Evolutionary conservation across 2,797 vertebrate species (phyloP), one percentile per base, ranked within the genome.

Genomic region (Aythya fuligula): DNA sequence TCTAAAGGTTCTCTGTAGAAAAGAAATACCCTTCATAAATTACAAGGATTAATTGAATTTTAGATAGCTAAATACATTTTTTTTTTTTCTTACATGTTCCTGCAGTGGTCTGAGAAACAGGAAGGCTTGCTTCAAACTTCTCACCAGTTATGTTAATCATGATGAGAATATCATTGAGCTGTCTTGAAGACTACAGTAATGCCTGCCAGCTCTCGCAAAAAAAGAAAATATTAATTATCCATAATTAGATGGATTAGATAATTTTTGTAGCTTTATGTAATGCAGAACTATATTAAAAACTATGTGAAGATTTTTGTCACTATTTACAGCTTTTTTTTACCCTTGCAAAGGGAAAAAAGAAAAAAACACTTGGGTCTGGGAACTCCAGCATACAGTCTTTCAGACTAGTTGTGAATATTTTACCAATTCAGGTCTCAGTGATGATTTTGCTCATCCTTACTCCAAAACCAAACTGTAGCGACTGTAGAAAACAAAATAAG

Each of bases 181-280:
- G 45, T 76, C 39, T 94, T 90, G 87, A 91, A 93, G 84, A 71
- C 77, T 73, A 77, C 87, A 87, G 67, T 60, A 61, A 78, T 86
- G 86, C 65, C 74, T 94, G 77, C 87, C 85, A 94, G 85, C 77
- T 88, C 85, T 94, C 67, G 80, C 69, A 16, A 71, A 47, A 45
- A 95, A 85, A 88, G 90, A 90, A 94, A 95, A 94, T 95, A 92
- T 90, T 93, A 90, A 94, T 91, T 95, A 79, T 90, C 85, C 86
- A 78, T 95, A 96, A 94, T 93, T 95, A 87, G 91, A 87, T 93
- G 89, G 90, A 95, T 95, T 88, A 86, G 77, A 93, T 95, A 72
- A 78, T 86, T 95, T 87, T 92, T 79, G 88, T 88, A 85, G 90
- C 77, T 95, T 95, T 94, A 81, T 86, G 64, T 90, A 87, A 90